Base-by-base conservation (phyloP, 2,888 invertebrate species). In the Serrognathus titanus region DNA sequence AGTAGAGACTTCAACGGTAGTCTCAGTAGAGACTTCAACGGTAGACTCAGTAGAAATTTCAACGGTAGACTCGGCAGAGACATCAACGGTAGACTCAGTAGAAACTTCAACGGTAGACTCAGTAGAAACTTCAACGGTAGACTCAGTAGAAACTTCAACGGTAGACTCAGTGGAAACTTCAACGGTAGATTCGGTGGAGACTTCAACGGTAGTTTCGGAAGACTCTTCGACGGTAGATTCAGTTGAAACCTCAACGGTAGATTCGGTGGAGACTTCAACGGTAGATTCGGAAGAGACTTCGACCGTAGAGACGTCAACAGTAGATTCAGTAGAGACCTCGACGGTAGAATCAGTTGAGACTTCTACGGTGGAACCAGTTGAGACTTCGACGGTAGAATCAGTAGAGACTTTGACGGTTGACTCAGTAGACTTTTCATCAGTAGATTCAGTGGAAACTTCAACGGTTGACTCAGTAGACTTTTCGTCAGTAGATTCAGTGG, bases 1-100 rank as follows among this genome's bases (percentile, higher is more conserved):
- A 36, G 9, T 35, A 9, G 16, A 40, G 10, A 48, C 65, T 54
- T 8, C 63, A 58, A 16, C 39, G 20, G 55, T 36, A 39, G 46
- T 20, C 51, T 52, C 4, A 35, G 9, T 16, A n/a, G 16, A 40
- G 9, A 48, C 65, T 54, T 8, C 63, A 58, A 13, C 16, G 2
- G 16, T 16, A 16, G 16, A 16, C n/a, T n/a, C n/a, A n/a, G n/a
- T n/a, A n/a, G n/a, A n/a, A 0, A 16, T 3, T 16, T 43, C 47
- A 12, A 52, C 16, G 16, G 16, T 16, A 16, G 16, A 16, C 16
- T 16, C 16, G 2, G 16, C 2, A 16, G 16, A 16, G 1, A 2
- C 2, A 16, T 43, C 47, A 12, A 48, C 55, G 40, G 53, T 50
- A 20, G 45, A 47, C 1, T 59, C 58, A 4, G 56, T 55, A 4